These are phyloP conservation scores for Psittacula derbiana DNA, from an alignment of 2,797 vertebrate species.

Conservation along the genomic window DNA sequence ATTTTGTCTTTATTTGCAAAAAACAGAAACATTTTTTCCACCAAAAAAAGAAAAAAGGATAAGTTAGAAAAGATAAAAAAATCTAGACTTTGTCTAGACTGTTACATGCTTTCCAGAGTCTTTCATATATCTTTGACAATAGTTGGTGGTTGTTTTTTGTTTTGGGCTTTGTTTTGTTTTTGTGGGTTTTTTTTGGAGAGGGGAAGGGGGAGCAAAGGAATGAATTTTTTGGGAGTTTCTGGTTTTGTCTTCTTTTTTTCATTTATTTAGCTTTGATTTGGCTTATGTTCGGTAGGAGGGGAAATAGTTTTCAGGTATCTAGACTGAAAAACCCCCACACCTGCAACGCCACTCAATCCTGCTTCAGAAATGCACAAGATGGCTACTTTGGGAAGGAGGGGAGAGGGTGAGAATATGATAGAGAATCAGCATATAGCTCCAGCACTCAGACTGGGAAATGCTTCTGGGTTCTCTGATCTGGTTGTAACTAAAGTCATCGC, in stretches of 20 bases:
- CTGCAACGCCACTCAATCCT: accelerated
- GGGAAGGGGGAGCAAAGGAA: background rate
- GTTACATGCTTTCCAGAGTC: background rate
- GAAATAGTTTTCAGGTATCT: background rate
- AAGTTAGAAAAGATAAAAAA: background rate
- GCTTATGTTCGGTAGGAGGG: background rate
- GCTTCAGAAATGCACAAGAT: background rate
- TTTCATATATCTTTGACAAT: background rate
- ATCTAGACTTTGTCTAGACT: background rate
- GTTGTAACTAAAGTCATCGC: background rate
- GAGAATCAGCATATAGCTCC: background rate
- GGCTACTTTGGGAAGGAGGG: background rate
- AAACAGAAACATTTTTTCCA: background rate
- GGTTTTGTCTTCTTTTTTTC: background rate
- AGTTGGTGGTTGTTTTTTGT: background rate
- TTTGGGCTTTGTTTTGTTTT: background rate
- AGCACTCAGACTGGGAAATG: background rate
- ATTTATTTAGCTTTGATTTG: background rate
- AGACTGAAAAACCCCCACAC: background rate
- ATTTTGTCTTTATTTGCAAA: background rate
- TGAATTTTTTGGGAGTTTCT: accelerated
- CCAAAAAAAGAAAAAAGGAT: background rate
- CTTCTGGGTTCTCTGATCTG: background rate
- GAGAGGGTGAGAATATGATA: background rate
- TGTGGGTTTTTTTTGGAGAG: background rate